Evolutionary conservation across 2,113 vertebrate species (phyloP), one percentile per base, ranked within the genome.

Genomic region (Lanius collurio): DNA sequence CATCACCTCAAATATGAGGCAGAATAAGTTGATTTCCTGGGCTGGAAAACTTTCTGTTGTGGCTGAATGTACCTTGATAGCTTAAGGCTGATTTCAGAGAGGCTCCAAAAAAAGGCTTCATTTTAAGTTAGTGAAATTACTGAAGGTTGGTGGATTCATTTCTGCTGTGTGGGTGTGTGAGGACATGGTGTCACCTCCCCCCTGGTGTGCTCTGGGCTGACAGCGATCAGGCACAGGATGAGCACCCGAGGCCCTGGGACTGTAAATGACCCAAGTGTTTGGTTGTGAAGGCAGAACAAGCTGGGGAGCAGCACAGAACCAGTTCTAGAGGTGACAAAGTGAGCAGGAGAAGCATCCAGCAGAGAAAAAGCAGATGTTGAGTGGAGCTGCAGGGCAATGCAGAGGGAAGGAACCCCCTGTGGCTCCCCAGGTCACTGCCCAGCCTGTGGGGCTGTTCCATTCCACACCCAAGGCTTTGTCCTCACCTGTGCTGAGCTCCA

Each of bases 401-500:
- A 17, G 62, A 30, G 57, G 22, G 33, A n/a, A 6, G 1, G 30
- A 42, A 1, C 1, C 14, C 13, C 8, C 77, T 5, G 2, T 7
- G 1, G 2, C 1, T 69, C 50, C 8, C 13, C 24, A 21, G 16
- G 7, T 35, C 20, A 24, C 50, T 60, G 65, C 62, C 24, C 55
- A 55, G 35, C 11, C 60, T 15, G 31, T 0, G 16, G 23, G 33
- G 37, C 46, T 44, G 4, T 3, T 55, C 62, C 21, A 62, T 9
- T 19, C 30, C 19, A 10, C 11, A 5, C 12, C 13, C 15, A 19
- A 26, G 31, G 35, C 60, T 84, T 50, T 71, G 39, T 4, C 4
- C 47, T 59, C 21, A 3, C 23, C 37, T 5, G 1, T 33, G 13
- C 2, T 53, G 46, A 74, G 18, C 47, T 37, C 53, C 6, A 1